Base-by-base conservation (phyloP, 1,140 invertebrate genomes). In the Bombus superbus region DNA sequence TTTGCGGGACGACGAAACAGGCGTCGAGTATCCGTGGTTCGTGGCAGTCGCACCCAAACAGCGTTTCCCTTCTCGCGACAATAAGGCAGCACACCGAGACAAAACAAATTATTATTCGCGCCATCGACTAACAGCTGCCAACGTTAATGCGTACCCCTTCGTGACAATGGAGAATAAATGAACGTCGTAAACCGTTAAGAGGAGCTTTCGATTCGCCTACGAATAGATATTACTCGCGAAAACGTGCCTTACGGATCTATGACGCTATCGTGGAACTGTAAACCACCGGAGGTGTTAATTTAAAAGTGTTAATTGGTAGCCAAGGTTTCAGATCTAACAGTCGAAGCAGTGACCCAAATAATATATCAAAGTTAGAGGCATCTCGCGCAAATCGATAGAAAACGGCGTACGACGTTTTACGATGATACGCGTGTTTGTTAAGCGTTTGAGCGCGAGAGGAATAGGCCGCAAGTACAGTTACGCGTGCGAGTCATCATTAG, bases 41-140 rank as follows among this genome's bases (percentile, higher is more conserved):
- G 38, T 62, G 53, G 28, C 25, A 32, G 53, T 80, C 47, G 28
- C 15, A 32, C 32, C 38, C 44, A 9, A 53, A 47, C 44, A 25
- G 42, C 53, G 25, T 38, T 62, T 44, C 57, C 40, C 71, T 62
- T 83, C 72, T 83, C 57, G 53, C 81, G 72, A 42, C 62, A 76
- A 75, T 83, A 66, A 83, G 35, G 13, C 68, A 28, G 47, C 69
- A 1, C 18, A 42, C 13, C 22, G 25, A 42, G 81, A 77, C 81
- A 69, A 83, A 83, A 77, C 73, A 68, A 77, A 77, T 77, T 77
- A 40, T 83, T 68, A 44, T 42, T 68, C 42, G 40, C 15, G 25
- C 18, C 35, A 71, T 28, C 35, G 71, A 35, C 44, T 47, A 25
- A 57, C 28, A 22, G 10, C 32, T 6, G 25, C 18, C n/a, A 32